These are phyloP conservation scores for Geotrypetes seraphini DNA, from an alignment of 2,797 vertebrate species.

Conservation along the genomic window DNA sequence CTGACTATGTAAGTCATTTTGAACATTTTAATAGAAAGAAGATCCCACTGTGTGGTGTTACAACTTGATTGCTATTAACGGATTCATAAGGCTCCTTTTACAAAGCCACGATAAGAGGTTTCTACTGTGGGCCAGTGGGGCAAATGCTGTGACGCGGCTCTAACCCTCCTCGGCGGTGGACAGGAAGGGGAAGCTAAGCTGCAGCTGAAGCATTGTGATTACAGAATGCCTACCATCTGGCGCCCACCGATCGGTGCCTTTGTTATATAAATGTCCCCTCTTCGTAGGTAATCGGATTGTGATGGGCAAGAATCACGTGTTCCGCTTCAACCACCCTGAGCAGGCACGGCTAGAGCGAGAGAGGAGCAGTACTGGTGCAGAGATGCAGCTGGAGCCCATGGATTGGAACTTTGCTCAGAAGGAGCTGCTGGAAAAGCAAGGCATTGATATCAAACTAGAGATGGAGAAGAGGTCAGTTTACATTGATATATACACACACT, in stretches of 20 bases:
- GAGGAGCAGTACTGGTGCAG: conserved; percentile 39
- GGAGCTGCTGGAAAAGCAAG: conserved; percentile 77
- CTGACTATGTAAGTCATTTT: too few relatives aligned
- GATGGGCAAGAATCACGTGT: conserved; percentile 87
- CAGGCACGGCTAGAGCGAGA: conserved; percentile 75
- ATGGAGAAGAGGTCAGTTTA: conserved; percentile 73
- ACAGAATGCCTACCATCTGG: background rate
- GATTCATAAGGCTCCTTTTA: too few relatives aligned
- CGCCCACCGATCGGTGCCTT: background rate
- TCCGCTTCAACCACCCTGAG: conserved; percentile 82
- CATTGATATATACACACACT: background rate
- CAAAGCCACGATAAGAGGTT: too few relatives aligned
- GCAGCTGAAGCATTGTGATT: background rate
- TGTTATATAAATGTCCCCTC: background rate
- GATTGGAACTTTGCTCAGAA: conserved; percentile 85
- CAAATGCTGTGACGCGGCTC: too few relatives aligned
- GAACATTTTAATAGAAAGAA: too few relatives aligned
- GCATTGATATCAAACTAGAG: conserved; percentile 82
- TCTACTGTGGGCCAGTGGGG: too few relatives aligned
- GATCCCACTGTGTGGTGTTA: too few relatives aligned
- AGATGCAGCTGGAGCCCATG: conserved; percentile 61
- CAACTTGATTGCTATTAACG: too few relatives aligned
- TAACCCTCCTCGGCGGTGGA: background rate
- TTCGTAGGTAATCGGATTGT: conserved; percentile 70
- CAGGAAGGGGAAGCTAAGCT: too few relatives aligned